Evolutionary conservation across 2,888 invertebrate species (phyloP).

Genomic region (Thyatira batis): DNA sequence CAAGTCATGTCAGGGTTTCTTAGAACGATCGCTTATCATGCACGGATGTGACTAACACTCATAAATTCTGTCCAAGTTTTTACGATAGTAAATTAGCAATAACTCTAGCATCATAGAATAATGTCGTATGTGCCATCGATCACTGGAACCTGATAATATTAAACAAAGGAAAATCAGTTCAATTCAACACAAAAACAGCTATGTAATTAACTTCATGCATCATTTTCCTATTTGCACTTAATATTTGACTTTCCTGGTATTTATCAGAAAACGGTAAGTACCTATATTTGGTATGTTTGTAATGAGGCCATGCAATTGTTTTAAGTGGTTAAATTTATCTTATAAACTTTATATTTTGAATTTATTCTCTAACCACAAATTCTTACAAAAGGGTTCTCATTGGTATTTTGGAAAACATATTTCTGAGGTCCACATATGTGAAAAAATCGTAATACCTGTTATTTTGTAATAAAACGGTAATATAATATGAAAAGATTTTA

Average conservation of each 20-base stretch:
- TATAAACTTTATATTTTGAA: no score
- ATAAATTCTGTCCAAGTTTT: slow-evolving; percentile 28
- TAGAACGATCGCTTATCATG: slow-evolving; percentile 48
- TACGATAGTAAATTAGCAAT: slow-evolving; percentile 1
- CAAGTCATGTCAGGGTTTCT: slow-evolving; percentile 41
- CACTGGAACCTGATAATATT: background rate
- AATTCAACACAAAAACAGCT: background rate
- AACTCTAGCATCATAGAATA: background rate
- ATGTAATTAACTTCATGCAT: background rate
- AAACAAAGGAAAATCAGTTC: background rate
- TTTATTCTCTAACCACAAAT: no score
- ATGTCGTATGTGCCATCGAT: background rate
- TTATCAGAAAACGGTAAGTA: background rate
- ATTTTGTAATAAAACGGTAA: no score
- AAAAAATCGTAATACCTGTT: no score
- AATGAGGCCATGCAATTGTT: background rate
- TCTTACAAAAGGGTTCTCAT: no score
- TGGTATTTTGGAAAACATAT: no score
- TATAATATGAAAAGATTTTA: no score
- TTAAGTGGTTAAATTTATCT: background rate
- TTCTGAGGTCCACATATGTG: no score
- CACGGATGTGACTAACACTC: slow-evolving; percentile 27
- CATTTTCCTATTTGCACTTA: background rate
- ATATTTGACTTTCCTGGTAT: background rate
- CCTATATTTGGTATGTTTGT: background rate